A percentile compares a stretch with the other conserved stretches of the same genome.
Evolutionary conservation across 2,888 invertebrate genomes (phyloP).

Genomic region (Caenorhabditis sp.): DNA sequence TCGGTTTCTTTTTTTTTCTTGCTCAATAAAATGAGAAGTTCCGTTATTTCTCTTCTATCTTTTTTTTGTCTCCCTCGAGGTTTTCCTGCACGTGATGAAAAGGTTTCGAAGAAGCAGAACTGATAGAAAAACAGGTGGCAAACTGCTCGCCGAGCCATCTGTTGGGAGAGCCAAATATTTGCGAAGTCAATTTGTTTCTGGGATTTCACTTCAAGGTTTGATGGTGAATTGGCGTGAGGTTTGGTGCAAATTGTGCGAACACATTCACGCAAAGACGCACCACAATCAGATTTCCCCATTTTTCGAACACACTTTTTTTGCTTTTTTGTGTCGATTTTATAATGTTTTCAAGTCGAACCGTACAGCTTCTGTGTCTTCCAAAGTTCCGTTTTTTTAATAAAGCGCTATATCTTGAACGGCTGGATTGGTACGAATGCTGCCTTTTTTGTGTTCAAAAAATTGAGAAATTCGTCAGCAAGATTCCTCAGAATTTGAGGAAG

Average conservation of each 20-base stretch:
- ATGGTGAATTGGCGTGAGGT: conserved; percentile 23
- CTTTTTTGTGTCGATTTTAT: background rate
- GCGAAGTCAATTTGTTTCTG: conserved; percentile 21
- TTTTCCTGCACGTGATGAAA: conserved; percentile 29
- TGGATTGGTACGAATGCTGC: too few relatives aligned
- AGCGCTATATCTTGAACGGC: too few relatives aligned
- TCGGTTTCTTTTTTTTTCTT: conserved; percentile 55
- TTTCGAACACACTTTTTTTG: background rate
- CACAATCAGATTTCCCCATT: background rate
- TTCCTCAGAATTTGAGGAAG: too few relatives aligned
- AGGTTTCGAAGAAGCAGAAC: conserved; percentile 11
- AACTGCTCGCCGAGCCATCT: conserved; percentile 34
- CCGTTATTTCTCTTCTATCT: conserved; percentile 10
- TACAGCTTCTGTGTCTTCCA: too few relatives aligned
- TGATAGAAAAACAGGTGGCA: conserved; percentile 37
- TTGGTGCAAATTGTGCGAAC: conserved; percentile 28
- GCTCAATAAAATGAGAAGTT: conserved; percentile 43
- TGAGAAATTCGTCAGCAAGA: too few relatives aligned
- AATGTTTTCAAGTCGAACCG: too few relatives aligned
- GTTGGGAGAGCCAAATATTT: conserved; percentile 38
- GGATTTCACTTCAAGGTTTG: background rate
- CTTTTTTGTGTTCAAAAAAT: too few relatives aligned
- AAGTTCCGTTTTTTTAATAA: too few relatives aligned
- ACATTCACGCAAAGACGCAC: conserved; percentile 23
- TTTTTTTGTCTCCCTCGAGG: conserved; percentile 14